A percentile compares a stretch with the other conserved stretches of the same genome.
Evolutionary conservation across 92 coral and sea anemone species (phyloP).

Genomic region (Anthopleura xanthogrammica): DNA sequence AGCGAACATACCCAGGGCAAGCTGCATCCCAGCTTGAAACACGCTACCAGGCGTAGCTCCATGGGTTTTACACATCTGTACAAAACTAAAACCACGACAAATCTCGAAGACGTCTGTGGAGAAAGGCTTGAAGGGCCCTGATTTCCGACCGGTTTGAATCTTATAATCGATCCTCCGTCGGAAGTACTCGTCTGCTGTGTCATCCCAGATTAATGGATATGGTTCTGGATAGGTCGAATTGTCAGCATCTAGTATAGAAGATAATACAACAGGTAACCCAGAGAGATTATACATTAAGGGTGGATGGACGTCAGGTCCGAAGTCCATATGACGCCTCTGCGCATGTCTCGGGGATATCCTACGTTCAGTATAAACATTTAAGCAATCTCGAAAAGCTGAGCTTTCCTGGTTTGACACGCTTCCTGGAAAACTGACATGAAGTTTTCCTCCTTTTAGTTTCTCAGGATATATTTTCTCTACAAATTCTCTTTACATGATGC

Average conservation of each 20-base stretch:
- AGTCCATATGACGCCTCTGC: too few relatives aligned
- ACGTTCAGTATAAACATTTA: too few relatives aligned
- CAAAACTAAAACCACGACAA: constrained; percentile 58
- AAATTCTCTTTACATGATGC: too few relatives aligned
- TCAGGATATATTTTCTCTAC: too few relatives aligned
- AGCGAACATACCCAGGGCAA: constrained; percentile 57
- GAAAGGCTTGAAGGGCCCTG: constrained; percentile 57
- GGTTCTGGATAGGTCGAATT: constrained; percentile 35
- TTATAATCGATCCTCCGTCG: constrained; percentile 23
- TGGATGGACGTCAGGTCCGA: too few relatives aligned
- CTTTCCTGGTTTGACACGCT: too few relatives aligned
- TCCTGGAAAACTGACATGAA: too few relatives aligned
- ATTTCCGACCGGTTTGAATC: constrained; percentile 39
- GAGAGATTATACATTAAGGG: too few relatives aligned
- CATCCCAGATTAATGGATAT: constrained; percentile 54
- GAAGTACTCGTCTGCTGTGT: constrained; percentile 56
- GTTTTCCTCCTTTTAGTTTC: too few relatives aligned
- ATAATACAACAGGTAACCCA: neutral
- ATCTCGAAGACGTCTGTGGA: constrained; percentile 63
- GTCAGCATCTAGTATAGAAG: constrained; percentile 21
- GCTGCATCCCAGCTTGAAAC: constrained; percentile 74
- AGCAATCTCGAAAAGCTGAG: too few relatives aligned
- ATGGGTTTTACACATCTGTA: constrained; percentile 30
- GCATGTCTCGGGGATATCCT: too few relatives aligned
- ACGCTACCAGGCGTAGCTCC: constrained; percentile 66